Conservation (phyloP, 2,797 vertebrate genomes). For the Oreortyx pictus region DNA sequence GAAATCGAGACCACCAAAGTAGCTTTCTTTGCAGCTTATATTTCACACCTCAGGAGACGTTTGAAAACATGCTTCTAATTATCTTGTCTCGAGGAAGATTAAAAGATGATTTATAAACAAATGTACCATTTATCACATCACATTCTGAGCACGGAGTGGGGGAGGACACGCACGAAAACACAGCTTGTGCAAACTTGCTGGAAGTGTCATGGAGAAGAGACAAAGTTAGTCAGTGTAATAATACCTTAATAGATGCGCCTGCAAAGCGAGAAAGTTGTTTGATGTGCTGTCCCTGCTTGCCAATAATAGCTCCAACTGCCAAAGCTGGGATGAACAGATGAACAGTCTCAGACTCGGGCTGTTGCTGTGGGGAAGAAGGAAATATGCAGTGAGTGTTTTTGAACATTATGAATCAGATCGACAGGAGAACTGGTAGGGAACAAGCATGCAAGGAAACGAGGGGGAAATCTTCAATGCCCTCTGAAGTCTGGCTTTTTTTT, state of each 20-base stretch:
- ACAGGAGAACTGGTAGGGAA: slow-evolving; percentile 43
- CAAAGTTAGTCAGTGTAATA: slow-evolving; percentile 56
- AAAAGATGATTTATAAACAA: slow-evolving; percentile 74
- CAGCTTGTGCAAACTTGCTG: slow-evolving; percentile 53
- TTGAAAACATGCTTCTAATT: slow-evolving; percentile 74
- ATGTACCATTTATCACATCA: slow-evolving; percentile 56
- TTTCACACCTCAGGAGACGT: slow-evolving; percentile 71
- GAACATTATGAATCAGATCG: slow-evolving; percentile 56
- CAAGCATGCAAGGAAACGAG: slow-evolving; percentile 58
- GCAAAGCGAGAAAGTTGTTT: slow-evolving; percentile 98
- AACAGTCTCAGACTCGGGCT: slow-evolving; percentile 95
- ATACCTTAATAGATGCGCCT: slow-evolving; percentile 97
- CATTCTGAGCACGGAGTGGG: slow-evolving; percentile 23
- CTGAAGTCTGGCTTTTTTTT: slow-evolving; percentile 10
- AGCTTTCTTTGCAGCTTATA: slow-evolving; percentile 59
- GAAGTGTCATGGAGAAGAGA: slow-evolving; percentile 19
- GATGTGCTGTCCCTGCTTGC: slow-evolving; percentile 99
- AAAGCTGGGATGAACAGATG: slow-evolving; percentile 97
- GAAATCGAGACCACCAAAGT: slow-evolving; percentile 58
- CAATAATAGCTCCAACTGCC: slow-evolving; percentile 97
- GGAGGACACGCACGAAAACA: slow-evolving; percentile 18
- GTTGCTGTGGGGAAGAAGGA: slow-evolving; percentile 81
- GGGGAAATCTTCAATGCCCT: slow-evolving; percentile 36
- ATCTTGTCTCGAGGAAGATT: slow-evolving; percentile 70
- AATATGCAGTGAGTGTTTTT: slow-evolving; percentile 55